phyloP scores from a whole-genome alignment of 2,113 vertebrate species.

The Spilogale gracilis region DNA sequence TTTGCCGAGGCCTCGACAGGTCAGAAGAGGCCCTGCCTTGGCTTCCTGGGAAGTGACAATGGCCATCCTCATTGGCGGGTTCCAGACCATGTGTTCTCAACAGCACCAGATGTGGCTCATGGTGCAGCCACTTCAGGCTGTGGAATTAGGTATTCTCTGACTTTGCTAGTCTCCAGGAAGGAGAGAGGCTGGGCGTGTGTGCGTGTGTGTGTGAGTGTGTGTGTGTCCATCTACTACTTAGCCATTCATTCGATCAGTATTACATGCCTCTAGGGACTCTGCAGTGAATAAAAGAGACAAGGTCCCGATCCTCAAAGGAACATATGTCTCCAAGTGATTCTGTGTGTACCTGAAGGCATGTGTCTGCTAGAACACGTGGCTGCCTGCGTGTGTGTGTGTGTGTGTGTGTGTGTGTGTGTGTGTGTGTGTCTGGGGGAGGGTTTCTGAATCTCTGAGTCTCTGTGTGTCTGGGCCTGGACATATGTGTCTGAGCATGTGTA shows the following conservation, averaged over 20 bases:
- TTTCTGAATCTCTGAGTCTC: neutral
- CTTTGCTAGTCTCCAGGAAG: neutral
- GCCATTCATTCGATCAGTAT: slow-evolving; percentile 54
- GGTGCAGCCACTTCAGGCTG: neutral
- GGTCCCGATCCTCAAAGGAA: neutral
- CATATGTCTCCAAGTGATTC: neutral
- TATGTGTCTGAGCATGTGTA: neutral
- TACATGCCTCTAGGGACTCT: slow-evolving; percentile 5
- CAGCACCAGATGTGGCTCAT: neutral
- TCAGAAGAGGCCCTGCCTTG: neutral
- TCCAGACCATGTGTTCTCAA: neutral
- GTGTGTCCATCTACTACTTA: neutral
- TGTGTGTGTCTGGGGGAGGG: neutral
- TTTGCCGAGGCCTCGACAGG: neutral
- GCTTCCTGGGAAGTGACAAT: neutral
- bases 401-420: too few species aligned
- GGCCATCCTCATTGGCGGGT: neutral
- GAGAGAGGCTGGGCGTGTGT: neutral
- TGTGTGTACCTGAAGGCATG: neutral
- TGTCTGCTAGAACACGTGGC: neutral
- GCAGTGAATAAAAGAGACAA: slow-evolving; percentile 14
- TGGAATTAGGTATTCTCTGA: neutral
- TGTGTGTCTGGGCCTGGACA: neutral
- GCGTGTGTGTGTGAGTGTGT: neutral
- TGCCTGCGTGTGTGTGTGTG: neutral